Conservation (phyloP, 2,113 vertebrate species). For the Carassius carassius region DNA sequence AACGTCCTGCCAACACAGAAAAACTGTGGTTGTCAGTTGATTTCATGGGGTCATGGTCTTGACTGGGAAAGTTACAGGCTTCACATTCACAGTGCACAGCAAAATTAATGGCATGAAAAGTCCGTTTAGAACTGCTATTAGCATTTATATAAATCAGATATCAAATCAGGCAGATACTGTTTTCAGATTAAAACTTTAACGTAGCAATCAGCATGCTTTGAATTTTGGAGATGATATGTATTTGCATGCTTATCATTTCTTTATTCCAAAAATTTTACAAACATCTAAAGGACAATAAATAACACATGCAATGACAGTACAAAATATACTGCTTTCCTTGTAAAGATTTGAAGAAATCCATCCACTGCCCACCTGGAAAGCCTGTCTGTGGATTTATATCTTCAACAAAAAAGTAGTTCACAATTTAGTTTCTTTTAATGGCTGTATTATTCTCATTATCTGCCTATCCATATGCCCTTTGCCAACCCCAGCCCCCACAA, state of each 20-base stretch:
- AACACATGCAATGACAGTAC: neutral
- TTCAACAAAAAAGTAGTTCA: neutral
- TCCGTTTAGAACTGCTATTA: neutral
- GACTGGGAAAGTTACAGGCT: neutral
- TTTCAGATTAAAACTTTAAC: neutral
- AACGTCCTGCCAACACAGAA: neutral
- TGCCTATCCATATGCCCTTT: neutral
- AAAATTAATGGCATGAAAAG: too few relatives aligned
- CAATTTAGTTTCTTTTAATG: constrained; percentile 6
- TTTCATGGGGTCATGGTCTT: neutral
- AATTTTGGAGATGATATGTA: neutral
- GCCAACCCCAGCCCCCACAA: too few relatives aligned
- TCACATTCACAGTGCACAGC: neutral
- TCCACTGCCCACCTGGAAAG: neutral
- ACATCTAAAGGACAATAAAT: constrained; percentile 4
- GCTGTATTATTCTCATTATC: constrained; percentile 38
- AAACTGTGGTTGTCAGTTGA: neutral
- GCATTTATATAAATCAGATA: neutral
- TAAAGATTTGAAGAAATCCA: neutral
- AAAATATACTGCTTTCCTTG: neutral
- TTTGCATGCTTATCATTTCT: neutral
- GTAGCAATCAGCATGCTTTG: neutral
- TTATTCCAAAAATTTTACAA: neutral
- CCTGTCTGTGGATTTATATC: neutral
- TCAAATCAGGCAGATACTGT: neutral